phyloP scores from a whole-genome alignment of 35 echinoderm and acorn worm genomes.

The Diadema setosum region DNA sequence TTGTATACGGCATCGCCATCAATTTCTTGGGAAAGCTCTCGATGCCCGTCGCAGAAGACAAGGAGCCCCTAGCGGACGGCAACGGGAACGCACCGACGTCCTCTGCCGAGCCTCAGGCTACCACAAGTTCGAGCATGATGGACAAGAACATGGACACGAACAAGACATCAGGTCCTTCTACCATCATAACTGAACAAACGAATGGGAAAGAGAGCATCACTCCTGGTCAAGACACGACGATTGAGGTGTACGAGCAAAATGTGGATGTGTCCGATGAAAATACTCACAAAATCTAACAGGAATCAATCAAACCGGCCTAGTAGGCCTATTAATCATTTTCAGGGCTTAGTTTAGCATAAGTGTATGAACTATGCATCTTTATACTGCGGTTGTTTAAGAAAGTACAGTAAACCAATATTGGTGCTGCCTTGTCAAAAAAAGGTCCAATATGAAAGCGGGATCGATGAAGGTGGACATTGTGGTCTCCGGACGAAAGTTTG shows the following conservation, averaged over 20 bases:
- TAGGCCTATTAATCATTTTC: background rate
- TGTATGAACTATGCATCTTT: too few relatives aligned
- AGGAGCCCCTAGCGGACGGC: background rate
- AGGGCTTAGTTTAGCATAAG: too few relatives aligned
- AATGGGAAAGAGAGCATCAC: background rate
- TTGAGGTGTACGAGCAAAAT: conserved; percentile 8
- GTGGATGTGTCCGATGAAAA: background rate
- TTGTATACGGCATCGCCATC: background rate
- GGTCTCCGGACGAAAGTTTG: too few relatives aligned
- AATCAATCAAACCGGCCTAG: background rate
- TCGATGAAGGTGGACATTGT: too few relatives aligned
- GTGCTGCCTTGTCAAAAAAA: background rate
- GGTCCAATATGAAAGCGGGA: background rate
- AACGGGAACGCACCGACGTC: background rate
- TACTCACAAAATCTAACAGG: background rate
- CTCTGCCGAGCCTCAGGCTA: background rate
- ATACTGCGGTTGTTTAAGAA: too few relatives aligned
- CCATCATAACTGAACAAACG: too few relatives aligned
- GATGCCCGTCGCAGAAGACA: background rate
- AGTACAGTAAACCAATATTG: background rate
- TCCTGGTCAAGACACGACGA: background rate
- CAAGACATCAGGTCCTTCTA: background rate
- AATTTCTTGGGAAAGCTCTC: background rate
- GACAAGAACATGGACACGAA: background rate
- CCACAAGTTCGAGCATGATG: too few relatives aligned